Base-by-base conservation (phyloP, 1,140 invertebrate species). In the Papilio glaucus region DNA sequence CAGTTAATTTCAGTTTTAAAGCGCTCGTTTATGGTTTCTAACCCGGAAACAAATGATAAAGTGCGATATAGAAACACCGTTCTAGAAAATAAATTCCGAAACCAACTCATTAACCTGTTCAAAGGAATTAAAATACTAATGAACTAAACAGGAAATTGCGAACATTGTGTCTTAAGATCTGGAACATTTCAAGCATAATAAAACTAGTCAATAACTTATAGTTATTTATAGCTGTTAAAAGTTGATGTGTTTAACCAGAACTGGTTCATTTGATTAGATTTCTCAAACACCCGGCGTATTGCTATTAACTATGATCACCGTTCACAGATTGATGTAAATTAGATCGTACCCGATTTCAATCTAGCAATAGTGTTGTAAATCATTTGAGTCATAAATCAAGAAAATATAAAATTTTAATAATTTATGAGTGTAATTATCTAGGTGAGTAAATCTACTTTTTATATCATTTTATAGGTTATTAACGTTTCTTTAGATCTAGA, bases 321-420 rank as follows among this genome's bases (percentile, higher is more conserved):
- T 45, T 67, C 63, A 42, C 18, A 68, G 63, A 45, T 12, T 57
- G 9, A 57, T 57, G 49, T 57, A 57, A 42, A 68, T 68, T 26
- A 68, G 41, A 68, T 33, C 65, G 41, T 45, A 68, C 39, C 62
- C 29, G 37, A 38, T 63, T 41, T 65, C 37, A 63, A 18, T 38
- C 37, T 39, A 63, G 33, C 4, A 63, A 65, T 18, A 15, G 18
- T 41, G 18, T 65, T 39, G 38, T 57, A 24, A 57, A 13, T 57
- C 9, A 10, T 57, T 41, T 57, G 15, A 24, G 45, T 49, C 9
- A 10, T 57, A 57, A 57, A 57, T 57, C 18, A 57, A 21, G 21
- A 57, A 57, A 24, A 57, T 57, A 57, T 57, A 57, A 57, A 53
- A 57, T 49, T 49, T 49, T 2, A 49, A 49, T 21, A 37, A 41